Evolutionary conservation across 2,888 invertebrate species (phyloP).

Genomic region (Luperina nickerlii): DNA sequence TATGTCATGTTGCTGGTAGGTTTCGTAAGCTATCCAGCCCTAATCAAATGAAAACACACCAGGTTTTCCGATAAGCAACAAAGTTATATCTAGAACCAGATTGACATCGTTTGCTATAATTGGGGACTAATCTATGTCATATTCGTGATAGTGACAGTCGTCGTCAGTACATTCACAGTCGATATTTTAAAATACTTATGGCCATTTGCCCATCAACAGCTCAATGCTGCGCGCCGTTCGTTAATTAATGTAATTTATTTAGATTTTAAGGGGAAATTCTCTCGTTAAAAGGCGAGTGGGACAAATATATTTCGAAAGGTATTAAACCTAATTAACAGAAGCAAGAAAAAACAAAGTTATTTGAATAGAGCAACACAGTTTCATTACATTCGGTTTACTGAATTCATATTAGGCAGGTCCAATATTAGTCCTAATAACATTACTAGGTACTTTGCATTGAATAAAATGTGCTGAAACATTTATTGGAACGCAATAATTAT

Average conservation of each 20-base stretch:
- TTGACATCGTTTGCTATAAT: constrained; percentile 9
- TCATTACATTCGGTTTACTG: neutral
- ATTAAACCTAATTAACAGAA: neutral
- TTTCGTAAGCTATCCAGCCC: neutral
- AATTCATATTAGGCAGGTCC: neutral
- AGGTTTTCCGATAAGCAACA: neutral
- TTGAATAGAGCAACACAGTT: neutral
- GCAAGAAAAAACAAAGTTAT: neutral
- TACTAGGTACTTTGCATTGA: neutral
- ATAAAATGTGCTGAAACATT: constrained; percentile 16
- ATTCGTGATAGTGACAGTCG: constrained; percentile 37
- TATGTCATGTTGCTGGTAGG: neutral
- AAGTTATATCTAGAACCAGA: neutral
- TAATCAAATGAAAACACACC: neutral
- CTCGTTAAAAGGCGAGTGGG: constrained; percentile 22
- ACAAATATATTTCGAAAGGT: constrained; percentile 6
- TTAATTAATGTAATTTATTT: constrained; percentile 69
- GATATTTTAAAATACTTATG: constrained; percentile 60
- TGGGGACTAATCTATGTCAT: constrained; percentile 14
- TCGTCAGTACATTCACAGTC: constrained; percentile 43
- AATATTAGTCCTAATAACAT: neutral
- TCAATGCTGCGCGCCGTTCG: constrained; percentile 55
- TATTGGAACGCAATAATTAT: neutral
- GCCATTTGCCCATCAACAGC: constrained; percentile 64
- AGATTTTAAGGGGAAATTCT: constrained; percentile 39